Conservation (phyloP, 2,797 vertebrate species). For the Sebastes minor region DNA sequence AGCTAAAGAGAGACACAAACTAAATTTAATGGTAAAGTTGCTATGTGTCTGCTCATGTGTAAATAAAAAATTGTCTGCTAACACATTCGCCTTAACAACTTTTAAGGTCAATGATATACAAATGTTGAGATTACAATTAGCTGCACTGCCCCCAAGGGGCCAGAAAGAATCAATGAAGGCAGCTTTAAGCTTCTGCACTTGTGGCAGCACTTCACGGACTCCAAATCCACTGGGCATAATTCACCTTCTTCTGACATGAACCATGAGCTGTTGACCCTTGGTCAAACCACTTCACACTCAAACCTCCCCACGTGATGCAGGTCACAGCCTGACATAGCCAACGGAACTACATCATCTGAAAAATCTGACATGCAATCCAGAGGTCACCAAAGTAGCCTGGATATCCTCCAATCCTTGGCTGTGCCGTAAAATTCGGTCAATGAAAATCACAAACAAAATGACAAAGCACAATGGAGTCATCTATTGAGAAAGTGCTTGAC, state of each 20-base stretch:
- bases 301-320: constrained; percentile 2
- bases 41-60: neutral
- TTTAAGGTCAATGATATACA: neutral
- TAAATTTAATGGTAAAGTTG: neutral
- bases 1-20: neutral
- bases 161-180: neutral
- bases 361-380: neutral
- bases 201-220: neutral
- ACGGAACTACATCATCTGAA: neutral
- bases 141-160: neutral
- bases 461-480: constrained; percentile 27
- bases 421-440: neutral
- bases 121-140: neutral
- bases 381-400: constrained; percentile 1
- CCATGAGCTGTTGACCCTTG: neutral
- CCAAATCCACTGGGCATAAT: neutral
- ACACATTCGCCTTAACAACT: neutral
- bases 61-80: neutral
- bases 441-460: constrained; percentile 29
- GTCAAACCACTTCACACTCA: neutral
- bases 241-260: neutral
- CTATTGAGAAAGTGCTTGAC: neutral
- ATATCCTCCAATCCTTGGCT: constrained; percentile 10
- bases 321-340: constrained; percentile 5
- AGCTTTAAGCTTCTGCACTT: neutral